A percentile compares a stretch with the other conserved stretches of the same genome.
phyloP scores from a whole-genome alignment of 1,140 invertebrate genomes.

The Sminthurides bifidus region DNA sequence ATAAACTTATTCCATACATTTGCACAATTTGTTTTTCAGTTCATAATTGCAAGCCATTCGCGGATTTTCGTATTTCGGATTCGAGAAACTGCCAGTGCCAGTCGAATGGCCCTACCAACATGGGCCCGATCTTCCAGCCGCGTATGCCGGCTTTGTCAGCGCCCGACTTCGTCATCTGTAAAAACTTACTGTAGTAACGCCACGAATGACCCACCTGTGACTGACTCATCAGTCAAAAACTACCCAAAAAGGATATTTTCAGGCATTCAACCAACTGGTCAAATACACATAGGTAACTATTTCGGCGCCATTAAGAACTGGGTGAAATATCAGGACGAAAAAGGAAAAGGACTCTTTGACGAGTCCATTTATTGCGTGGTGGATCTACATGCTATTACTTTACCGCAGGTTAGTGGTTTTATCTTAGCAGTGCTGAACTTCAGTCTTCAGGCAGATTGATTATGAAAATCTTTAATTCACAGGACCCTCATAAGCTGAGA shows the following conservation, averaged over 20 bases:
- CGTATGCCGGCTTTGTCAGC: too few relatives aligned
- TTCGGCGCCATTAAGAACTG: slow-evolving; percentile 83
- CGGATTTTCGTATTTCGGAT: too few relatives aligned
- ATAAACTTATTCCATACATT: too few relatives aligned
- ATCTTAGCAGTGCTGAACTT: too few relatives aligned
- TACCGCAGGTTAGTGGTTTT: slow-evolving; percentile 57
- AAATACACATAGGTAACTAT: slow-evolving; percentile 92
- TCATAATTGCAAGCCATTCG: too few relatives aligned
- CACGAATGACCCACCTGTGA: not conserved
- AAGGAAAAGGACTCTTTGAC: slow-evolving; percentile 36
- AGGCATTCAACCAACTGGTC: slow-evolving; percentile 91
- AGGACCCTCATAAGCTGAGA: slow-evolving; percentile 54
- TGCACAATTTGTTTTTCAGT: too few relatives aligned
- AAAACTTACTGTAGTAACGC: not conserved
- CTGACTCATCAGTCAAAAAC: not conserved
- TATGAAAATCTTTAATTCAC: slow-evolving; percentile 33
- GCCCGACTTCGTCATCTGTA: too few relatives aligned
- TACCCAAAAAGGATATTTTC: slow-evolving; percentile 53
- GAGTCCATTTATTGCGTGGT: slow-evolving; percentile 74
- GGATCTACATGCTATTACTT: slow-evolving; percentile 88
- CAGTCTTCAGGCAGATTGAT: too few relatives aligned
- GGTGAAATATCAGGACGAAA: slow-evolving; percentile 63
- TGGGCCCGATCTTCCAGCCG: too few relatives aligned
- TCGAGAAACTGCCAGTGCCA: too few relatives aligned
- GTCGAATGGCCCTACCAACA: too few relatives aligned